These are phyloP conservation scores for Synchiropus splendidus DNA, from an alignment of 2,113 vertebrate genomes.

Conservation along the genomic window DNA sequence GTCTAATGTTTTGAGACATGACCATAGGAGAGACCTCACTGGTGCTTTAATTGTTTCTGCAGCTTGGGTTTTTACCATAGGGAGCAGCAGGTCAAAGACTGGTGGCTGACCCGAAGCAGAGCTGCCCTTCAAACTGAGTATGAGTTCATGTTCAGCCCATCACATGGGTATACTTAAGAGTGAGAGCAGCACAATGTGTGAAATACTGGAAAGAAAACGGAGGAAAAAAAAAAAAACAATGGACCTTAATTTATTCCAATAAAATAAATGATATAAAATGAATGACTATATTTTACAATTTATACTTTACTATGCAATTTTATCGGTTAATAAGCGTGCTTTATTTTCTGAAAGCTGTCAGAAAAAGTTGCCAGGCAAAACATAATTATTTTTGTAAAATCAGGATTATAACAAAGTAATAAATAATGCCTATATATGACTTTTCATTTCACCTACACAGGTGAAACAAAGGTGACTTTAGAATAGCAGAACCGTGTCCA, in stretches of 20 bases:
- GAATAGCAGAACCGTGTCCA: conserved; percentile 38
- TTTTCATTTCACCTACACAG: neutral
- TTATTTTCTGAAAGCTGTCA: too few relatives aligned
- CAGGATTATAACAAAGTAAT: too few relatives aligned
- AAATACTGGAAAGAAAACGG: too few relatives aligned
- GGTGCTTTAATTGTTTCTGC: conserved; percentile 42
- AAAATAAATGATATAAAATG: too few relatives aligned
- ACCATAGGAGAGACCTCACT: conserved; percentile 22
- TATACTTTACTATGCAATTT: neutral
- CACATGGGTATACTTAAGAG: conserved; percentile 5
- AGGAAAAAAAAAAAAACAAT: too few relatives aligned
- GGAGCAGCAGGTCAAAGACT: conserved; percentile 33
- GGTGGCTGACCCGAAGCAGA: conserved; percentile 37
- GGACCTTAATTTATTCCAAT: too few relatives aligned
- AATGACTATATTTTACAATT: too few relatives aligned
- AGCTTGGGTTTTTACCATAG: conserved; percentile 26
- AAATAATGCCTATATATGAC: too few relatives aligned
- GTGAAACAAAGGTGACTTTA: conserved; percentile 27
- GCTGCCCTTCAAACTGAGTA: conserved; percentile 51
- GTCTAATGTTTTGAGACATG: conserved; percentile 37
- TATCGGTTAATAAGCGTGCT: too few relatives aligned
- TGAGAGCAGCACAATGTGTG: conserved; percentile 26
- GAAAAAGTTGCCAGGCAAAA: too few relatives aligned
- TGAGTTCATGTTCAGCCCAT: too few relatives aligned
- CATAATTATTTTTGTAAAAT: too few relatives aligned